These are phyloP conservation scores for Drosophila cognata DNA, from an alignment of 2,888 invertebrate genomes.

Conservation along the genomic window DNA sequence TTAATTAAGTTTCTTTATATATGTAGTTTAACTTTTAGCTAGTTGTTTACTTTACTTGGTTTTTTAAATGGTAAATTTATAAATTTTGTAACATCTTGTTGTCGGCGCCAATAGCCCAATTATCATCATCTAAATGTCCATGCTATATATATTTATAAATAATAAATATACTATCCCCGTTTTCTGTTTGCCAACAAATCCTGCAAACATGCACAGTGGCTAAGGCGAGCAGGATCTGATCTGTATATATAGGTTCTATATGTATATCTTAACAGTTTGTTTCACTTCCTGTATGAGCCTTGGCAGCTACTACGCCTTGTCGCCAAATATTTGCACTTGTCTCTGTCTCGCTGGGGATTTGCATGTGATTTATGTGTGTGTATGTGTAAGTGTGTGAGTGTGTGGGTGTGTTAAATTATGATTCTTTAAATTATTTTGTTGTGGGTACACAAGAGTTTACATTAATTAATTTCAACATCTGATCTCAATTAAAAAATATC, in stretches of 20 bases:
- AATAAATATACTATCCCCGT: not conserved
- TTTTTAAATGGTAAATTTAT: slow-evolving; percentile 73
- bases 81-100: slow-evolving; percentile 72
- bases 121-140: slow-evolving; percentile 13
- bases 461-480: slow-evolving; percentile 82
- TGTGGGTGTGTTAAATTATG: slow-evolving; percentile 39
- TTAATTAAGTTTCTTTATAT: slow-evolving; percentile 78
- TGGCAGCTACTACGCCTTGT: slow-evolving; percentile 37
- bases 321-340: slow-evolving; percentile 35
- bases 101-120: slow-evolving; percentile 18
- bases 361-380: slow-evolving; percentile 30
- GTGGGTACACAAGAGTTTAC: slow-evolving; percentile 67
- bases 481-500: slow-evolving; percentile 71
- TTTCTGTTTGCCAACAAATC: not conserved
- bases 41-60: slow-evolving; percentile 72
- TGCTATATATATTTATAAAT: slow-evolving; percentile 8
- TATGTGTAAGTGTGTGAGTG: slow-evolving; percentile 20
- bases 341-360: slow-evolving; percentile 35
- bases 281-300: slow-evolving; percentile 19
- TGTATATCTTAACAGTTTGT: slow-evolving; percentile 3
- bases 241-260: not conserved
- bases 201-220: slow-evolving; percentile 8
- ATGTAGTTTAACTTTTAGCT: slow-evolving; percentile 81
- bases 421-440: slow-evolving; percentile 65
- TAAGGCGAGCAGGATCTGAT: slow-evolving; percentile 39